These are phyloP conservation scores for Formica selysi DNA, from an alignment of 1,140 invertebrate species.

Conservation along the genomic window DNA sequence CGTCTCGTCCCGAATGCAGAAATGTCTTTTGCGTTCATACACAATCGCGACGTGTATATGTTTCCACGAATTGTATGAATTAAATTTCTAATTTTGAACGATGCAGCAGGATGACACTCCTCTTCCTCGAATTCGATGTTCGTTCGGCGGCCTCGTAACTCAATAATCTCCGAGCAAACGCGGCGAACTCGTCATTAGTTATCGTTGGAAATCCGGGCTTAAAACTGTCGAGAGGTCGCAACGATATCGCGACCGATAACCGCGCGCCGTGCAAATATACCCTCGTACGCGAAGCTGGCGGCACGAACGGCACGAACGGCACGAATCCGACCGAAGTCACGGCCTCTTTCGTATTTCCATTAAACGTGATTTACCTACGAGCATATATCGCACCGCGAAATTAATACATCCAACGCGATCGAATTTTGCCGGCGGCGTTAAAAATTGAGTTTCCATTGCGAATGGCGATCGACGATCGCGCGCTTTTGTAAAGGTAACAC, in stretches of 20 bases:
- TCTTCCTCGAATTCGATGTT: background rate
- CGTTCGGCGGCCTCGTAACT: constrained; percentile 65
- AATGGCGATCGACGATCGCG: constrained; percentile 47
- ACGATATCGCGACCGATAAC: constrained; percentile 70
- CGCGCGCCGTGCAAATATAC: constrained; percentile 70
- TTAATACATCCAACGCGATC: constrained; percentile 60
- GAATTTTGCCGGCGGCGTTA: constrained; percentile 50
- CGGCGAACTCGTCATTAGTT: constrained; percentile 73
- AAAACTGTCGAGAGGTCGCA: constrained; percentile 73
- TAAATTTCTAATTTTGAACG: constrained; percentile 41
- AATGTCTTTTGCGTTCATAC: background rate
- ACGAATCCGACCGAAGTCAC: constrained; percentile 66
- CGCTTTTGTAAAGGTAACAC: constrained; percentile 26
- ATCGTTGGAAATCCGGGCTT: constrained; percentile 73
- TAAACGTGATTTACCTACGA: constrained; percentile 73
- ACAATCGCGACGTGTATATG: background rate
- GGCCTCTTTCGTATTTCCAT: constrained; percentile 71
- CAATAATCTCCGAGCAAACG: constrained; percentile 78
- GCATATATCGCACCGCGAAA: constrained; percentile 40
- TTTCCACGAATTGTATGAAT: constrained; percentile 16
- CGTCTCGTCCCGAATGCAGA: background rate
- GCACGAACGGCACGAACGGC: constrained; percentile 28
- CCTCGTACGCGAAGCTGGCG: constrained; percentile 41
- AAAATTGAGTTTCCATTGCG: constrained; percentile 62
- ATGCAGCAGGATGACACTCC: constrained; percentile 3